phyloP scores from a whole-genome alignment of 2,113 vertebrate genomes.

The Natator depressus region DNA sequence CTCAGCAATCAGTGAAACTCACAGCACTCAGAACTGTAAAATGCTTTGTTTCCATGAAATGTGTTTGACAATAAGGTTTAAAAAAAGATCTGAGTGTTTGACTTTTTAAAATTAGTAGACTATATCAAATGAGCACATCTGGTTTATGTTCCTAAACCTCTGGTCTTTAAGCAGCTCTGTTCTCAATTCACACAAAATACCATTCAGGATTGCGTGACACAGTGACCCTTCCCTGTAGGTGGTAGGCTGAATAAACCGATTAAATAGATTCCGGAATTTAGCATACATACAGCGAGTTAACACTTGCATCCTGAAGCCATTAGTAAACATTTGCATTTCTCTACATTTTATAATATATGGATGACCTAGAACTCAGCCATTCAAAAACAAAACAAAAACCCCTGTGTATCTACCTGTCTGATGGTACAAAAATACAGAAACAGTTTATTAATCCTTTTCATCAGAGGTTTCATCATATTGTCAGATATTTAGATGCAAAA shows the following conservation, averaged over 20 bases:
- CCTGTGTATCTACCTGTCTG: neutral
- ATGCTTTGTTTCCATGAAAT: conserved; percentile 66
- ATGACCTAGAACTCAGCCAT: neutral
- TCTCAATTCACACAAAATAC: conserved; percentile 80
- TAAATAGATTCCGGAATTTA: conserved; percentile 75
- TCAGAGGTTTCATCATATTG: conserved; percentile 28
- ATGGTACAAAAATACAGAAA: neutral
- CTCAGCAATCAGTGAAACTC: conserved; percentile 11
- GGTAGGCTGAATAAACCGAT: conserved; percentile 71
- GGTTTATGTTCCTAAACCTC: conserved; percentile 84
- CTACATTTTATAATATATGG: neutral
- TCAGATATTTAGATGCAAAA: conserved; percentile 23
- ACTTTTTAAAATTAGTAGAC: conserved; percentile 78
- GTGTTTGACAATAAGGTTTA: conserved; percentile 74
- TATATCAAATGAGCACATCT: conserved; percentile 81
- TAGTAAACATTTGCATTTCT: conserved; percentile 26
- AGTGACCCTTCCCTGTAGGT: conserved; percentile 78
- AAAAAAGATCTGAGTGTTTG: conserved; percentile 77
- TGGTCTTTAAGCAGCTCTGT: conserved; percentile 80
- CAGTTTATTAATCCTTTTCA: conserved; percentile 6
- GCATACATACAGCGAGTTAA: conserved; percentile 66
- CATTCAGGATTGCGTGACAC: conserved; percentile 78
- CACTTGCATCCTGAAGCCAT: conserved; percentile 49
- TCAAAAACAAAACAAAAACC: neutral
- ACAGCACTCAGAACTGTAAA: conserved; percentile 52